phyloP scores from a whole-genome alignment of 2,113 vertebrate species.

The Otocyon megalotis region DNA sequence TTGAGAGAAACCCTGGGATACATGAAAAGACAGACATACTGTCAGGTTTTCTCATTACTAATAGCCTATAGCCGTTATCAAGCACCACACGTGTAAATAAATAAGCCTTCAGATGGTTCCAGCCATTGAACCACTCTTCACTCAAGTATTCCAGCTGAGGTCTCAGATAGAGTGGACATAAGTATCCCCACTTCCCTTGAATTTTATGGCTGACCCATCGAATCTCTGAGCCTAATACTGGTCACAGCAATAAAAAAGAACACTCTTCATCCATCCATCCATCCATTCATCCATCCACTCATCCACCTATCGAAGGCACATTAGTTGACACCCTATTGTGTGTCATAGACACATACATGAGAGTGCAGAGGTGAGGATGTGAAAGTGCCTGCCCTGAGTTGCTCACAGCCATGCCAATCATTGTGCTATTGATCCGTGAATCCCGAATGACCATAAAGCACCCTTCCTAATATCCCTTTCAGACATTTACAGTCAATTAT shows the following conservation, averaged over 20 bases:
- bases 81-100: neutral
- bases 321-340: neutral
- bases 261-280: too few relatives aligned
- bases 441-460: accelerated
- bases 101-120: neutral
- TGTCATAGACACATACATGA: accelerated
- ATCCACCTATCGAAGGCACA: neutral
- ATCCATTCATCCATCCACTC: neutral
- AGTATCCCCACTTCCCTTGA: accelerated
- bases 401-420: accelerated
- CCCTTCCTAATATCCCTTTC: neutral
- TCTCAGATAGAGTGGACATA: neutral
- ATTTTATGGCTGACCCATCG: neutral
- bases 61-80: neutral
- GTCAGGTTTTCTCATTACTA: neutral
- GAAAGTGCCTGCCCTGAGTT: accelerated
- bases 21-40: accelerated
- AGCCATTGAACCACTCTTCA: neutral
- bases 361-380: accelerated
- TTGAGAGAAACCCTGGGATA: neutral
- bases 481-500: neutral
- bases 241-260: neutral
- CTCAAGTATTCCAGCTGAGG: too few relatives aligned
- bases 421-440: too few relatives aligned
- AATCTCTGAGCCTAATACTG: too few relatives aligned